Evolutionary conservation across 2,113 vertebrate genomes (phyloP).

Genomic region (Chaetorhynchus papuensis): DNA sequence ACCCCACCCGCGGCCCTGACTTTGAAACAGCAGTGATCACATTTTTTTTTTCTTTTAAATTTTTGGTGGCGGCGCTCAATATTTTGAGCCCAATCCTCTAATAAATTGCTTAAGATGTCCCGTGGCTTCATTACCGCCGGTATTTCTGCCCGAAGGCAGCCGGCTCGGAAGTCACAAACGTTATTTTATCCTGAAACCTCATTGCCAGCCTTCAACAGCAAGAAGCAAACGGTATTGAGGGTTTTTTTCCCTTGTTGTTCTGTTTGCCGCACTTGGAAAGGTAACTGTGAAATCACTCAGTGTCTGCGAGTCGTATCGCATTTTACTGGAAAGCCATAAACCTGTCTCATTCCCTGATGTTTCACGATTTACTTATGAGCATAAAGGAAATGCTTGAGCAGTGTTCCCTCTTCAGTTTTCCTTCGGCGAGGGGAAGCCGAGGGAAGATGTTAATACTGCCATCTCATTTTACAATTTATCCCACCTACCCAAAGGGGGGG

Average conservation of each 20-base stretch:
- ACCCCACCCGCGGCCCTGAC: background rate
- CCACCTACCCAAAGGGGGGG: background rate
- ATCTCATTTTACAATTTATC: slow-evolving; percentile 34
- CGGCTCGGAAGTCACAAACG: background rate
- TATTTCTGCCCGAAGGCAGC: background rate
- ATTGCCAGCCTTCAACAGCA: background rate
- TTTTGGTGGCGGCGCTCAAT: background rate
- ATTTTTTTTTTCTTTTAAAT: no score
- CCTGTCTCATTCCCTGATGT: slow-evolving; percentile 33
- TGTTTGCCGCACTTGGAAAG: background rate
- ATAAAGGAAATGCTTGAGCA: slow-evolving; percentile 46
- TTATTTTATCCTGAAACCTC: background rate
- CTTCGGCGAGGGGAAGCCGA: background rate
- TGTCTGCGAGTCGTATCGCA: slow-evolving; percentile 49
- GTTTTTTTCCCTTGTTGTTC: background rate
- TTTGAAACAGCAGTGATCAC: background rate
- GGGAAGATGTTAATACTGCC: slow-evolving; percentile 33
- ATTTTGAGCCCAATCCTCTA: background rate
- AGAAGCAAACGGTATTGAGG: background rate
- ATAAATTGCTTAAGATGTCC: background rate
- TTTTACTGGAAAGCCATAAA: slow-evolving; percentile 67
- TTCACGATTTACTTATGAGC: slow-evolving; percentile 31
- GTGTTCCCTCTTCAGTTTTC: slow-evolving; percentile 18
- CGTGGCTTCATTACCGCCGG: background rate
- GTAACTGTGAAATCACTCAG: slow-evolving; percentile 53